Conservation (phyloP, 2,888 invertebrate species). For the Microctonus brassicae region DNA sequence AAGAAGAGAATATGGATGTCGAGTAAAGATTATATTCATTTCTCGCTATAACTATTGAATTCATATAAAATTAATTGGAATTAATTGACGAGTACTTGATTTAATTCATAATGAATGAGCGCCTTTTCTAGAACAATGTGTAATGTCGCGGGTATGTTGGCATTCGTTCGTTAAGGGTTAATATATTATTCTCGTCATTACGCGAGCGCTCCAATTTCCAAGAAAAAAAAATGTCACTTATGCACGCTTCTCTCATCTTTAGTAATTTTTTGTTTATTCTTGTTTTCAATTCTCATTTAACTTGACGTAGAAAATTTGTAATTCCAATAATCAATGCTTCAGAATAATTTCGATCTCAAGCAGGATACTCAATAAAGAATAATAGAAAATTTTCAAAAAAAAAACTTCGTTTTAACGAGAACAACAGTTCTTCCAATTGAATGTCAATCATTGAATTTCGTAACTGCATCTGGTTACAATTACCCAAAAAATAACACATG, state of each 20-base stretch:
- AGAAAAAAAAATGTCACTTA: constrained; percentile 20
- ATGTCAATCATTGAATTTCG: too few relatives aligned
- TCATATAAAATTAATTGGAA: constrained; percentile 27
- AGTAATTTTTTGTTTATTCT: constrained; percentile 24
- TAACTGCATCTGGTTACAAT: too few relatives aligned
- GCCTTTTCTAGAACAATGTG: too few relatives aligned
- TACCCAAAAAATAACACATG: too few relatives aligned
- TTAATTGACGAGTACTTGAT: constrained; percentile 31
- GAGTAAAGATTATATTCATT: constrained; percentile 58
- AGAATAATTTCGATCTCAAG: too few relatives aligned
- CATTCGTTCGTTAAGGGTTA: too few relatives aligned
- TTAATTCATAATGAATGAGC: too few relatives aligned
- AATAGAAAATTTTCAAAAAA: too few relatives aligned
- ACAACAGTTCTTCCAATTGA: too few relatives aligned
- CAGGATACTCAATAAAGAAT: too few relatives aligned
- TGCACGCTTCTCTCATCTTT: constrained; percentile 2
- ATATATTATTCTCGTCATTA: constrained; percentile 28
- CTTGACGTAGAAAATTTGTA: not conserved
- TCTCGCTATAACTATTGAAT: not conserved
- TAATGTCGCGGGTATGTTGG: too few relatives aligned
- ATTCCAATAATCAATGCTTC: not conserved
- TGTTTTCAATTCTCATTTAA: not conserved
- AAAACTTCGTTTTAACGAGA: too few relatives aligned
- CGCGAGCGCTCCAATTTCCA: constrained; percentile 29
- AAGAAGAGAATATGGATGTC: constrained; percentile 70